phyloP scores from a whole-genome alignment of 2,888 invertebrate genomes.

The Agapetus fuscipes region DNA sequence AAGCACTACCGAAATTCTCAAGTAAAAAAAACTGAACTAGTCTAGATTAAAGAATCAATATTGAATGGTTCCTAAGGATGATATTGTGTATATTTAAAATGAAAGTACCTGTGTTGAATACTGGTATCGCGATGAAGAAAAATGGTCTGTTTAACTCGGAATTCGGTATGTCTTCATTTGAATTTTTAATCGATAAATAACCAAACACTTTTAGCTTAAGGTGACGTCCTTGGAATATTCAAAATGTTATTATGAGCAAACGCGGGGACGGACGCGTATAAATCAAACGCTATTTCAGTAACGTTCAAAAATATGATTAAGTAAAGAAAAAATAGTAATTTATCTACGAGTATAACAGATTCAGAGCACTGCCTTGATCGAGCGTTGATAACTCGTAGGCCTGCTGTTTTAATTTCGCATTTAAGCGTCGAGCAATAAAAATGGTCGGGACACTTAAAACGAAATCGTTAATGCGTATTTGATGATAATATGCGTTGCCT shows the following conservation, averaged over 20 bases:
- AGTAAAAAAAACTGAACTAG: no score
- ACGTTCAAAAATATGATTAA: constrained; percentile 2
- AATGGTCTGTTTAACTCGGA: constrained; percentile 7
- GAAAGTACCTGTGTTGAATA: no score
- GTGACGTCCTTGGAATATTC: constrained; percentile 2
- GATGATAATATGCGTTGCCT: constrained; percentile 15
- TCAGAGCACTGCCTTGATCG: constrained; percentile 10
- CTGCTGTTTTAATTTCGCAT: constrained; percentile 14
- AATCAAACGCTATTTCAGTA: constrained; percentile 9
- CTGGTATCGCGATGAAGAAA: constrained; percentile 1
- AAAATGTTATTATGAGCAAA: constrained; percentile 3
- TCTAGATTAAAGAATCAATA: no score
- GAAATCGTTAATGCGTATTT: constrained; percentile 17
- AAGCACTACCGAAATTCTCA: no score
- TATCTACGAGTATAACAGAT: constrained; percentile 6
- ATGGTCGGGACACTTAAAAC: constrained; percentile 9
- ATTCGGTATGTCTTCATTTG: constrained; percentile 12
- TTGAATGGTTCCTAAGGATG: no score
- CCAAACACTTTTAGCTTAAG: constrained; percentile 3
- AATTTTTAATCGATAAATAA: constrained; percentile 9
- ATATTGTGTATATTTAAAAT: no score
- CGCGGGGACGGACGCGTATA: not conserved
- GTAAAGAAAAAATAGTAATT: constrained; percentile 7
- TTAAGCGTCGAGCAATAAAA: constrained; percentile 8
- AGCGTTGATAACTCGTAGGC: constrained; percentile 8